phyloP scores from a whole-genome alignment of 92 coral and sea anemone genomes.

The Meandrina meandrites region DNA sequence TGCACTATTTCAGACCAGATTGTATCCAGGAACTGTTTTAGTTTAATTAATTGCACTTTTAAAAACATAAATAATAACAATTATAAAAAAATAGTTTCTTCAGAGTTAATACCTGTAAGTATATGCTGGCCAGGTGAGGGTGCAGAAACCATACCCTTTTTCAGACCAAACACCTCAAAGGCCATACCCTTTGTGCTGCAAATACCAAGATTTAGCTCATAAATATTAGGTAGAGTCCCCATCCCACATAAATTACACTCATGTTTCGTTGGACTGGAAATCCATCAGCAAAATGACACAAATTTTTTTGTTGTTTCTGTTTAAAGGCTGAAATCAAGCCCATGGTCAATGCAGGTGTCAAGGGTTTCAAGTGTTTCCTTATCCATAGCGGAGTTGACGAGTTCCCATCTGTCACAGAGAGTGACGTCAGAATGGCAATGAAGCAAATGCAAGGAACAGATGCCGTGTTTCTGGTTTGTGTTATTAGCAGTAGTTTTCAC shows the following conservation, averaged over 20 bases:
- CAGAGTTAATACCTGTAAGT: too few relatives aligned
- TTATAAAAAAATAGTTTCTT: too few relatives aligned
- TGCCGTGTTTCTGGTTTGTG: conserved; percentile 76
- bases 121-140: too few relatives aligned
- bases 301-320: background rate
- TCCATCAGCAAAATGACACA: background rate
- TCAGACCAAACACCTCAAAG: too few relatives aligned
- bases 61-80: background rate
- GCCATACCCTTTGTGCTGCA: too few relatives aligned
- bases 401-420: conserved; percentile 77
- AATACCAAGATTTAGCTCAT: too few relatives aligned
- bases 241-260: background rate
- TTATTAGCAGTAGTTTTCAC: background rate
- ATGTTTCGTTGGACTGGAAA: background rate
- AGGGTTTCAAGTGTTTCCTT: conserved; percentile 79
- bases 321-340: conserved; percentile 73
- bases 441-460: conserved; percentile 66
- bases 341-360: conserved; percentile 74
- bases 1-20: too few relatives aligned
- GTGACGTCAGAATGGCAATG: conserved; percentile 71
- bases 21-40: too few relatives aligned
- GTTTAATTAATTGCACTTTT: background rate
- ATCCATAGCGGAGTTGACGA: conserved; percentile 87
- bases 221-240: too few relatives aligned
- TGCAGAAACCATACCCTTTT: too few relatives aligned